Conservation (phyloP, 1,140 invertebrate genomes). For the Atta cephalotes region DNA sequence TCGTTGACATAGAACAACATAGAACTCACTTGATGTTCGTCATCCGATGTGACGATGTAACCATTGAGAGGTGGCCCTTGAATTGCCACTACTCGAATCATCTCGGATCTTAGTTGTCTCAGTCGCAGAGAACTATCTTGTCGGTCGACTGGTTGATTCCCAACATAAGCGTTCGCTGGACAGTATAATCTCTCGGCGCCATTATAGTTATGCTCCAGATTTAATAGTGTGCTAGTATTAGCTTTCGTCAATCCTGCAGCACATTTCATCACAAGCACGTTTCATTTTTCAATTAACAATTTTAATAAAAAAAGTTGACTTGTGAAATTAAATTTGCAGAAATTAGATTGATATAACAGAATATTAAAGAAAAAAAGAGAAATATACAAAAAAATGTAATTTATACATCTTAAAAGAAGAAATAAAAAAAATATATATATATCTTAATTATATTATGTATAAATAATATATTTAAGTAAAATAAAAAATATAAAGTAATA, state of each 20-base stretch:
- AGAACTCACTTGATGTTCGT: slow-evolving; percentile 91
- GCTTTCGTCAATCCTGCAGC: slow-evolving; percentile 68
- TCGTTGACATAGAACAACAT: background rate
- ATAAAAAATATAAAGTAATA: background rate
- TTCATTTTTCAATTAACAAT: background rate
- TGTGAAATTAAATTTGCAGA: background rate
- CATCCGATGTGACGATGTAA: slow-evolving; percentile 92
- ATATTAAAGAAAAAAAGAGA: background rate
- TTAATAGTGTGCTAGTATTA: slow-evolving; percentile 38
- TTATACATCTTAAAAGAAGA: no score
- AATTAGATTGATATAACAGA: background rate
- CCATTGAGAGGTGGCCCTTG: slow-evolving; percentile 90
- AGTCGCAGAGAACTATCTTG: slow-evolving; percentile 85
- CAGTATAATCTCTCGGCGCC: slow-evolving; percentile 79
- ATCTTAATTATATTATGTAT: no score
- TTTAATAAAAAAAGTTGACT: slow-evolving; percentile 17
- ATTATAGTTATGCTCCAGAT: slow-evolving; percentile 73
- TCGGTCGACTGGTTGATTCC: slow-evolving; percentile 79
- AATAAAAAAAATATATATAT: no score
- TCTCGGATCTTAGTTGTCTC: slow-evolving; percentile 88
- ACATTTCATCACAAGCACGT: background rate
- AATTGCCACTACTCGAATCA: slow-evolving; percentile 88
- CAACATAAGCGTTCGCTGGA: slow-evolving; percentile 65
- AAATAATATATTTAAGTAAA: background rate
- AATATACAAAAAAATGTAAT: background rate